Conservation (phyloP, 2,888 invertebrate species). For the Agrenia bidenticulata region DNA sequence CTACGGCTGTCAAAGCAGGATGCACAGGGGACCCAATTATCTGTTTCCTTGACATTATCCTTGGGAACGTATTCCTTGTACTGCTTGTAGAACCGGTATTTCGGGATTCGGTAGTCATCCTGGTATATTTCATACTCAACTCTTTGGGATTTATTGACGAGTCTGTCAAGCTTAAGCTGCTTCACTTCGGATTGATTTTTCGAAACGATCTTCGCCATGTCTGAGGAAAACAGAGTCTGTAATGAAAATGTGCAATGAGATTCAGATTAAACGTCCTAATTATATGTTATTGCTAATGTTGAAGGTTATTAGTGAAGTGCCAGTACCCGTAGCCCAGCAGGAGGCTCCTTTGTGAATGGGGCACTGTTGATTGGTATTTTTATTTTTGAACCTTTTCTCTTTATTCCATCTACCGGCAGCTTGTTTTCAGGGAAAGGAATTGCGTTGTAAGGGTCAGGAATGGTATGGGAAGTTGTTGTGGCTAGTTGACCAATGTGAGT, state of each 20-base stretch:
- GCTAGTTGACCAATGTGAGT: too few relatives aligned
- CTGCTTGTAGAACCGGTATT: slow-evolving; percentile 31
- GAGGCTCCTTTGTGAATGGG: slow-evolving; percentile 25
- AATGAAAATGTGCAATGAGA: too few relatives aligned
- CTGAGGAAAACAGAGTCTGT: not conserved
- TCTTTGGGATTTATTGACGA: slow-evolving; percentile 27
- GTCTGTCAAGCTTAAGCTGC: not conserved
- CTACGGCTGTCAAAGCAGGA: slow-evolving; percentile 29
- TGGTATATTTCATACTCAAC: slow-evolving; percentile 40
- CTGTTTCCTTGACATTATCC: slow-evolving; percentile 22
- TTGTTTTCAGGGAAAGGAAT: slow-evolving; percentile 23
- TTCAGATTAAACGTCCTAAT: too few relatives aligned
- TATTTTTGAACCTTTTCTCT: not conserved
- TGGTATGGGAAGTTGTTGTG: slow-evolving; percentile 28
- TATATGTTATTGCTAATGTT: too few relatives aligned
- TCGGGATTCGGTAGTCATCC: slow-evolving; percentile 35
- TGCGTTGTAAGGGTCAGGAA: slow-evolving; percentile 34
- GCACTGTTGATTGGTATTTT: slow-evolving; percentile 12
- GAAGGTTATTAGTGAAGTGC: too few relatives aligned
- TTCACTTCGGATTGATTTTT: slow-evolving; percentile 4
- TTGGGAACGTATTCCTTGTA: slow-evolving; percentile 26
- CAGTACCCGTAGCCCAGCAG: slow-evolving; percentile 27
- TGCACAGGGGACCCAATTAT: slow-evolving; percentile 31
- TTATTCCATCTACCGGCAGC: not conserved
- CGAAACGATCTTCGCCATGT: slow-evolving; percentile 7